Conservation (phyloP, 2,888 invertebrate species). For the Penaeus monodon region DNA sequence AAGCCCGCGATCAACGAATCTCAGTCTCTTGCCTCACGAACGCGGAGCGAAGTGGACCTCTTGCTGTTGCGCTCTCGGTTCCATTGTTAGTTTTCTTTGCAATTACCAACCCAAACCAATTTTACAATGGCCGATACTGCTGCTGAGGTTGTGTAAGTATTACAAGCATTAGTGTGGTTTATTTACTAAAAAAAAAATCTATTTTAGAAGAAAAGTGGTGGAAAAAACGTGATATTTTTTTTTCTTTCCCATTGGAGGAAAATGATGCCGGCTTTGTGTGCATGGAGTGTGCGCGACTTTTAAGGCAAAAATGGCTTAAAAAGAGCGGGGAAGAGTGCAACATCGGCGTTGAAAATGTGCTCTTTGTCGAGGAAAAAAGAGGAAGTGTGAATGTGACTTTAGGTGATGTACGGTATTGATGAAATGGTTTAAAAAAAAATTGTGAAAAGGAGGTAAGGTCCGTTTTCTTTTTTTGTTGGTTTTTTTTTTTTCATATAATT, state of each 20-base stretch:
- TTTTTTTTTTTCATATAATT: too few species aligned
- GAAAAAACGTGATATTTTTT: not conserved
- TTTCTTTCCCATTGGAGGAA: not conserved
- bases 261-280: not conserved
- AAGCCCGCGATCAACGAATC: slow-evolving; percentile 41
- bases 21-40: slow-evolving; percentile 45
- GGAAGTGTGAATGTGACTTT: not conserved
- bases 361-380: too few species aligned
- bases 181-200: too few species aligned
- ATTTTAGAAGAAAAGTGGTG: not conserved
- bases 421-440: not conserved
- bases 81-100: slow-evolving; percentile 6
- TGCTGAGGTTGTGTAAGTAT: slow-evolving; percentile 50
- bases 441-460: not conserved
- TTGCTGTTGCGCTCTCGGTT: slow-evolving; percentile 39
- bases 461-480: too few species aligned
- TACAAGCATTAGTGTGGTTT: not conserved
- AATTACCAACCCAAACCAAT: slow-evolving; percentile 12
- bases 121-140: slow-evolving; percentile 48
- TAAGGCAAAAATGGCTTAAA: too few species aligned
- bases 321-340: too few species aligned
- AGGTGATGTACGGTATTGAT: not conserved
- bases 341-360: too few species aligned
- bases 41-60: slow-evolving; percentile 52
- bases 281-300: too few species aligned